phyloP scores from a whole-genome alignment of 2,888 invertebrate genomes.

The Mactromeris polynyma region DNA sequence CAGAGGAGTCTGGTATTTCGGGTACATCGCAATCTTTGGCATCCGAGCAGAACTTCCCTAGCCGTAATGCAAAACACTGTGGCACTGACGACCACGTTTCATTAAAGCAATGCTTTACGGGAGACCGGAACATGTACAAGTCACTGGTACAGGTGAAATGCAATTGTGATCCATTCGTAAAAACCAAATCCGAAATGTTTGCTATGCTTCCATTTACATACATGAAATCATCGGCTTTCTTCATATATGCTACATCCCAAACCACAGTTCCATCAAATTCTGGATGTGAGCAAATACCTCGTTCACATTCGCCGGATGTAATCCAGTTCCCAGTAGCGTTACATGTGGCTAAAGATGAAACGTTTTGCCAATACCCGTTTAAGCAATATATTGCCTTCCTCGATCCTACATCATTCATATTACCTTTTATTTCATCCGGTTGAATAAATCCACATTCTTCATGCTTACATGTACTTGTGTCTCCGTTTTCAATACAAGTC shows the following conservation, averaged over 20 bases:
- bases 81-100: not conserved
- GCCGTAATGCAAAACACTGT: not conserved
- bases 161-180: not conserved
- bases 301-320: not conserved
- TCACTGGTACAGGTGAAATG: not conserved
- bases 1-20: not conserved
- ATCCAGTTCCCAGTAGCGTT: not conserved
- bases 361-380: not conserved
- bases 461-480: not conserved
- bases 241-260: not conserved
- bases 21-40: not conserved
- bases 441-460: not conserved
- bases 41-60: not conserved
- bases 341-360: not conserved
- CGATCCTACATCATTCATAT: not conserved
- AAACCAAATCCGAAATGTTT: not conserved
- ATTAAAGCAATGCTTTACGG: not conserved
- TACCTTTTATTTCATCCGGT: not conserved
- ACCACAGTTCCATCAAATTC: not conserved
- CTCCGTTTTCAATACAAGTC: not conserved
- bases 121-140: not conserved
- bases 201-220: not conserved
- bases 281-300: not conserved
- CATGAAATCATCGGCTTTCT: not conserved
- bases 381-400: not conserved